Evolutionary conservation across 2,888 invertebrate species (phyloP).

Genomic region (Eilema caniola): DNA sequence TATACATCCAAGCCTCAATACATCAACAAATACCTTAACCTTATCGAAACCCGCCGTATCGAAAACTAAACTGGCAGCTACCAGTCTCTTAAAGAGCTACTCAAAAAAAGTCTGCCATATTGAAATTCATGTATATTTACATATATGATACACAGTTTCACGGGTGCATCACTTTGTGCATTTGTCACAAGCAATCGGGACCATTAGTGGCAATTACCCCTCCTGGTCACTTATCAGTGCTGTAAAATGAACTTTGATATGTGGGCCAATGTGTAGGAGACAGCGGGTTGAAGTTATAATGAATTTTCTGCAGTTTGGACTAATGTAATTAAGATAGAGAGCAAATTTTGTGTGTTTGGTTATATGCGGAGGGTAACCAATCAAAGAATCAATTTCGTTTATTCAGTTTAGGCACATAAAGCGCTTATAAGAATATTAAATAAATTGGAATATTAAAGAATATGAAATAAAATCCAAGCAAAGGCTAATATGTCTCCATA

Average conservation of each 20-base stretch:
- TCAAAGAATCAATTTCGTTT: too few species aligned
- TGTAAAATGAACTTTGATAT: constrained; percentile 43
- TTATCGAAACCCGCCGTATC: background rate
- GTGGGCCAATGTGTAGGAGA: constrained; percentile 34
- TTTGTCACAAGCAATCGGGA: constrained; percentile 66
- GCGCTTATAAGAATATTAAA: too few species aligned
- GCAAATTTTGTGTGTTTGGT: background rate
- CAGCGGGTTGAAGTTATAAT: constrained; percentile 22
- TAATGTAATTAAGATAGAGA: background rate
- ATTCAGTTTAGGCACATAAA: too few species aligned
- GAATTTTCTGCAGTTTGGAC: background rate
- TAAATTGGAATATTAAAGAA: too few species aligned
- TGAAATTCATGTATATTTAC: constrained; percentile 3
- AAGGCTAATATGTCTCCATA: too few species aligned
- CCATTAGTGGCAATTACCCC: constrained; percentile 65
- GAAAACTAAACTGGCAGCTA: background rate
- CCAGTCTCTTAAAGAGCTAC: background rate
- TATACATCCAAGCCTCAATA: background rate
- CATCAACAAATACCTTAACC: background rate
- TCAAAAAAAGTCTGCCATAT: constrained; percentile 3
- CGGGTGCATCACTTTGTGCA: constrained; percentile 57
- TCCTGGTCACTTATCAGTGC: constrained; percentile 57
- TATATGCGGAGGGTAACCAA: too few species aligned
- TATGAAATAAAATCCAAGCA: too few species aligned
- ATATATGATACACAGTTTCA: constrained; percentile 21